Base-by-base conservation (phyloP, 2,797 vertebrate genomes). In the Vespertilio murinus region DNA sequence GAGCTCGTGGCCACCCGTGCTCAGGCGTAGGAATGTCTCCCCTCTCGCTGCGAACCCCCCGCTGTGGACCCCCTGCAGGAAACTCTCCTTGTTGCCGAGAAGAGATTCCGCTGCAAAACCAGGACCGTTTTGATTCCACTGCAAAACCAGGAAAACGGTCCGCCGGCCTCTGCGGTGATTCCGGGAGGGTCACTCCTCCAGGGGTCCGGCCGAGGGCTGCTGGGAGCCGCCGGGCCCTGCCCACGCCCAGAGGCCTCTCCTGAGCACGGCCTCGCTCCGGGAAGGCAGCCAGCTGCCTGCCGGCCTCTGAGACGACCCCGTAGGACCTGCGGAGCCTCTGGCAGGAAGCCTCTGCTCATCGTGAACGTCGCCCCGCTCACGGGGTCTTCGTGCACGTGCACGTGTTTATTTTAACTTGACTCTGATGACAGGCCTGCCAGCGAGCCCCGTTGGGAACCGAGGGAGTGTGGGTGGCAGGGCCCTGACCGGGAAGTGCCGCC, bases 271-370 rank as follows among this genome's bases (percentile, higher is more conserved):
- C 45, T 30, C 8, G 3, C 42, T 33, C 25, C 4, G 6, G 42
- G 70, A 69, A 30, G 54, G 40, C 2, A 22, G 33, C 59, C 49
- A 52, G 74, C 49, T 1, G 13, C 74, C 45, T 35, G 11, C 2
- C 2, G 47, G 2, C 10, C 30, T 1, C 18, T 1, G 30, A 23
- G 12, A 11, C 11, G 20, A 14, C 42, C 35, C 38, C 3, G 1
- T 28, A 33, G 70, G 17, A 59, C 78, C 12, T 28, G 20, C 45
- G 11, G 23, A 8, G 54, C 61, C 52, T n/a, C 64, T 22, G 11
- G 52, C 79, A 2, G 38, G 85, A 88, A 35, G 49, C 56, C 64
- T 28, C n/a, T 20, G 10, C 35, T 25, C 4, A 6, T 54, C 70
- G 49, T 47, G 64, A 74, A 69, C 25, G 40, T 40, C 20, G 38